Evolutionary conservation across 2,888 invertebrate species (phyloP), one percentile per base, ranked within the genome.

Genomic region (Punctoribates punctum): DNA sequence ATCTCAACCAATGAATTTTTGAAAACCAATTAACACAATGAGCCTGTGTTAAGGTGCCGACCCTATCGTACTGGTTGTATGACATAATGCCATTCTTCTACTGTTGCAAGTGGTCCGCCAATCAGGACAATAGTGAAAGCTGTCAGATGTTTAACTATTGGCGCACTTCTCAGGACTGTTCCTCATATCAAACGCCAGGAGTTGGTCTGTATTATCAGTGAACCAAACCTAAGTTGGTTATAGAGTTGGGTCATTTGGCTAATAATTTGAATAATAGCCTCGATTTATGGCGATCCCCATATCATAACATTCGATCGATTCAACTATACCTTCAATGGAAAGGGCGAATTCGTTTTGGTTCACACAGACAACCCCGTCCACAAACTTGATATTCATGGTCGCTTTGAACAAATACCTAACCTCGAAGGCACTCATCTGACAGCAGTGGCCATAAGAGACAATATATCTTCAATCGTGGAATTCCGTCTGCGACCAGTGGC

Each of bases 101-200:
- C 79, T 98, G 98, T 83, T 98, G 98, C 83, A 86, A 90, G 82
- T 98, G 96, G 95, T 81, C 81, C 20, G 29, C 72, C 1, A 93
- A 93, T 84, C 90, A 91, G 78, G 93, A 94, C 82, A 93, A 94
- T 81, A 89, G 93, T 0, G 93, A 96, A 23, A 94, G 95, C 72
- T 97, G 97, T 82, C 94, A 96, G 86, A 94, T 94, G 0, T 93
- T 92, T 84, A 89, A 97, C 81, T 96, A 96, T 82, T 96, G 96
- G 85, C 88, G 98, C 78, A 94, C 95, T 0, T 92, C 94, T 0
- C 93, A 94, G 84, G 96, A 97, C 84, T 99, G 98, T 82, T 92
- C 94, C 0, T 93, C 94, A 3, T 99, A 98, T 84, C 94, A 94
- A 83, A 89, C 96, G 0, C 96, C 98, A 0, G 92, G 90, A 67